Conservation (phyloP, 2,797 vertebrate species). For the Emys orbicularis region DNA sequence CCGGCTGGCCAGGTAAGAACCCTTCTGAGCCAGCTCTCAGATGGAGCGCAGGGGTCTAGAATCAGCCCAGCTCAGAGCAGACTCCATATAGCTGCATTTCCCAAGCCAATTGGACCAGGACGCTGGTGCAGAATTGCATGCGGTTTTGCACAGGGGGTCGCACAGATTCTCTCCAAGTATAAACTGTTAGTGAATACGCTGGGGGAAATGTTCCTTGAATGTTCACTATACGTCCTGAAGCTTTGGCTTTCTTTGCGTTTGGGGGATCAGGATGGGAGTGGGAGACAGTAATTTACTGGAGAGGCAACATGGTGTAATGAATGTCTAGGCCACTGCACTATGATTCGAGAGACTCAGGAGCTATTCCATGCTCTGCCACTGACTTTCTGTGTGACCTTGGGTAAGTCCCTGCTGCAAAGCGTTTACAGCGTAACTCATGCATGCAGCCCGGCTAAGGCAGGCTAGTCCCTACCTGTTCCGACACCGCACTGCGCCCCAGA, state of each 20-base stretch:
- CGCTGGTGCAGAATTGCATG: background rate
- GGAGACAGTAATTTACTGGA: background rate
- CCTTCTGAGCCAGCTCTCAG: background rate
- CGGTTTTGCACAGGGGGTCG: background rate
- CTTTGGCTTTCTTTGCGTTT: background rate
- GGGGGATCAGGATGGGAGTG: background rate
- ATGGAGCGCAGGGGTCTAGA: background rate
- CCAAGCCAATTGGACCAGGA: background rate
- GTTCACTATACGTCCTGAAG: background rate
- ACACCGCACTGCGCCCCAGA: too few species aligned
- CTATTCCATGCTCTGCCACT: fast-evolving
- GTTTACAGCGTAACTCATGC: background rate
- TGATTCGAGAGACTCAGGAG: too few species aligned
- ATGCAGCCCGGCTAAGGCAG: too few species aligned
- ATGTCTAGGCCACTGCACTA: background rate
- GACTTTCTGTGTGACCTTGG: background rate
- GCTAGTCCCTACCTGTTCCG: too few species aligned
- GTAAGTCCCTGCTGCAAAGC: background rate
- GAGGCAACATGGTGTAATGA: fast-evolving
- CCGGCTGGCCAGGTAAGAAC: background rate
- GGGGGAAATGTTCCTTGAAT: background rate
- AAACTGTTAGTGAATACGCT: background rate
- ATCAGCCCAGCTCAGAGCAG: background rate
- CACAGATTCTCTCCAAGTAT: background rate
- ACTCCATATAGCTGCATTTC: background rate